These are phyloP conservation scores for Stichopus horrens DNA, from an alignment of 53 echinoderm and acorn worm genomes.

Conservation along the genomic window DNA sequence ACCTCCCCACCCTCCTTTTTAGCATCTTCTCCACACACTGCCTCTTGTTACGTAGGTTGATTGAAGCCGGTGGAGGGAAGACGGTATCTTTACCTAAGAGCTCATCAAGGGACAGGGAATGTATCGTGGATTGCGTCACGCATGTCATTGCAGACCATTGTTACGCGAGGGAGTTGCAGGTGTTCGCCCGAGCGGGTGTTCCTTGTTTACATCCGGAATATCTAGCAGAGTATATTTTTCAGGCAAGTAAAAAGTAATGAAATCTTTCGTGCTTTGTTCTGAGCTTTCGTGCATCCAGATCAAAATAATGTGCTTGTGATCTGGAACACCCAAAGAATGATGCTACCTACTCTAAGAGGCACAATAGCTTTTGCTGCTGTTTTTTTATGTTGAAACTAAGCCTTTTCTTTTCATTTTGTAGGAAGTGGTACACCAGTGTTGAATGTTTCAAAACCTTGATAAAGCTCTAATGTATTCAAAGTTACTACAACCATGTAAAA, in stretches of 20 bases:
- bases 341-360: too few relatives aligned
- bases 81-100: neutral
- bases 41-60: slow-evolving; percentile 50
- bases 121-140: slow-evolving; percentile 53
- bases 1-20: neutral
- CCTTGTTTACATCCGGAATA: slow-evolving; percentile 83
- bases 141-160: slow-evolving; percentile 73
- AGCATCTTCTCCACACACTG: neutral
- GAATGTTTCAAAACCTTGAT: too few relatives aligned
- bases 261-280: too few relatives aligned
- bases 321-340: too few relatives aligned
- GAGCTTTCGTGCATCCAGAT: too few relatives aligned
- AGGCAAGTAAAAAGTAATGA: slow-evolving; percentile 44
- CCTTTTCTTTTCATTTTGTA: too few relatives aligned
- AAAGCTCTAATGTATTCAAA: too few relatives aligned
- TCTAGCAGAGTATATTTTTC: slow-evolving; percentile 77
- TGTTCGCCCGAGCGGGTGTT: slow-evolving; percentile 56
- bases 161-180: slow-evolving; percentile 62
- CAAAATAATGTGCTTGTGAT: too few relatives aligned
- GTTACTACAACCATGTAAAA: too few relatives aligned
- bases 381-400: too few relatives aligned
- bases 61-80: slow-evolving; percentile 74
- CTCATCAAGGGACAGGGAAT: slow-evolving; percentile 51
- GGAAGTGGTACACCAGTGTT: too few relatives aligned
- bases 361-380: too few relatives aligned